Conservation (phyloP, 2,888 invertebrate species). For the Tillus elongatus region DNA sequence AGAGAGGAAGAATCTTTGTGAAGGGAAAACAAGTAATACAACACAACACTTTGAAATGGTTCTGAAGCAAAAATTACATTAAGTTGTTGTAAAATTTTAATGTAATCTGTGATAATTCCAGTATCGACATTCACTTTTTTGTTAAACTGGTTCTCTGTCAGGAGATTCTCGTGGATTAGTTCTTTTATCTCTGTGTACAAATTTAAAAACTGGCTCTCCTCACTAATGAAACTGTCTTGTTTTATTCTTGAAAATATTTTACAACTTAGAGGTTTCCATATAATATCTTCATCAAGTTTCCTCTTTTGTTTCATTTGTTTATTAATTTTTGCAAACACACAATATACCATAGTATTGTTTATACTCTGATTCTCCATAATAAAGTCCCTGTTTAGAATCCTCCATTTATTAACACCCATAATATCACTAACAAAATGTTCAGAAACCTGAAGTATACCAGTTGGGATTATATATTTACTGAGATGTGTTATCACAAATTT, state of each 20-base stretch:
- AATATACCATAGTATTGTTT: conserved; percentile 24
- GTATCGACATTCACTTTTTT: too few species aligned
- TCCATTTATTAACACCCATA: too few species aligned
- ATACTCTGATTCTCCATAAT: conserved; percentile 14
- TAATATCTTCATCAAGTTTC: conserved; percentile 22
- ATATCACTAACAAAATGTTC: too few species aligned
- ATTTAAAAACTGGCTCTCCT: conserved; percentile 9
- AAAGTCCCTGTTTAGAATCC: too few species aligned
- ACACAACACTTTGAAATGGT: background rate
- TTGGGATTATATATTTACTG: too few species aligned
- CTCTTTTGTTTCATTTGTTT: conserved; percentile 30
- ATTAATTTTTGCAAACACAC: conserved; percentile 29
- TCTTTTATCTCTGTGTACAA: too few species aligned
- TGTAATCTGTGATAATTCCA: too few species aligned
- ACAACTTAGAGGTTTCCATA: conserved; percentile 20
- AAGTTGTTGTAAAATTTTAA: background rate
- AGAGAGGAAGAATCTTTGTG: too few species aligned
- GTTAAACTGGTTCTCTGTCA: too few species aligned
- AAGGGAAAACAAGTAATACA: background rate
- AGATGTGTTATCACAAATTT: conserved; percentile 29
- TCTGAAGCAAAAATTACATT: background rate
- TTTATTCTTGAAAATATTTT: conserved; percentile 23
- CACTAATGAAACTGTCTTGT: conserved; percentile 21
- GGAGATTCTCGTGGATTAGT: too few species aligned
- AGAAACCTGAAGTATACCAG: too few species aligned